These are phyloP conservation scores for Alethe castanea DNA, from an alignment of 2,113 vertebrate genomes.

Conservation along the genomic window DNA sequence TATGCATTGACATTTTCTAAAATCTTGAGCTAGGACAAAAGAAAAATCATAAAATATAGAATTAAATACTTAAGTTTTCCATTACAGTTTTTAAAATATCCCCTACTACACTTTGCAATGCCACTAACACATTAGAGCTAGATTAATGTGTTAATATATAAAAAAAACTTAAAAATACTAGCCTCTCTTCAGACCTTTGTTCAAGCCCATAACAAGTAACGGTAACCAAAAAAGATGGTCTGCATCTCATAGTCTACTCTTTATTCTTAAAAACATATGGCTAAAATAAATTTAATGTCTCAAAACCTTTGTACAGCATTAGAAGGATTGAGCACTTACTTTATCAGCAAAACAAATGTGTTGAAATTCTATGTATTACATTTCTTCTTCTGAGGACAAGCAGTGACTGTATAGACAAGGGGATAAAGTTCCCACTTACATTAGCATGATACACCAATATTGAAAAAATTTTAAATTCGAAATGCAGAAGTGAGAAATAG, in stretches of 20 bases:
- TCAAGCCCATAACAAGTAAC: background rate
- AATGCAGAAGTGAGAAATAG: slow-evolving; percentile 29
- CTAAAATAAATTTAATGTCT: background rate
- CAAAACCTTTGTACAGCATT: background rate
- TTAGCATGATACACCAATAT: background rate
- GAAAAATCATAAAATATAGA: background rate
- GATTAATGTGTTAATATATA: background rate
- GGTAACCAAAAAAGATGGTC: background rate
- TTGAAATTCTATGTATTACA: background rate
- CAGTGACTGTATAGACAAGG: background rate
- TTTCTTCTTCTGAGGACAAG: background rate
- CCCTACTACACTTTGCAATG: background rate
- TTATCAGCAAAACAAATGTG: background rate
- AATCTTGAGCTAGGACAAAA: background rate
- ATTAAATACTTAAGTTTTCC: background rate
- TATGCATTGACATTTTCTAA: background rate
- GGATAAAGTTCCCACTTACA: background rate
- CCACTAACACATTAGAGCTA: background rate
- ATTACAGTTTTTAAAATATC: background rate
- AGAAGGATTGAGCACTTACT: background rate
- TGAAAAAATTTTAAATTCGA: background rate
- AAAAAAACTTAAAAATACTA: background rate
- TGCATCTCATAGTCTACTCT: background rate
- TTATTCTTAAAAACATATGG: background rate
- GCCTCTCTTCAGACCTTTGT: background rate